Base-by-base conservation (phyloP, 2,888 invertebrate genomes). In the Gymnoscelis rufifasciata region DNA sequence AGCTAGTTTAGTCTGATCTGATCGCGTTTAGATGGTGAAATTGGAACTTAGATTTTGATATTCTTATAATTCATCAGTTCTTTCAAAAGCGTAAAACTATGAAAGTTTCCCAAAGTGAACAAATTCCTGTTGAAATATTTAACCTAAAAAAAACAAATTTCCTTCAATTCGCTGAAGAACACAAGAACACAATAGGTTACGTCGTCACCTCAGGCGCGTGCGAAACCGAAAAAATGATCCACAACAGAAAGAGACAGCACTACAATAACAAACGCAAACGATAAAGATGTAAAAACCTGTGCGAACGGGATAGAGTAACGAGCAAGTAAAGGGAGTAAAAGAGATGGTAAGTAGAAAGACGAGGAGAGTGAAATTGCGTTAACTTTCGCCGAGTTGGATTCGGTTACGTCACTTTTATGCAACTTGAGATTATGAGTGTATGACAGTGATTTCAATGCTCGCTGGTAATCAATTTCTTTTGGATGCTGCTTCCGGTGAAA, bases 381-480 rank as follows among this genome's bases (percentile, higher is more conserved):
- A 78, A 83, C 88, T 88, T 88, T 88, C 88, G 75, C 87, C 81
- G 86, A 77, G 80, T 82, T 74, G 77, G 77, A 78, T 86, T 80
- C 70, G 66, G 72, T 88, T 88, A 83, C 86, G 82, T 86, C 87
- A 86, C 62, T 68, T 58, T 87, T 86, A 72, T 71, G 78, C 67
- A 86, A 87, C 57, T 4, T 33, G 70, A 72, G 78, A 82, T 84
- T 83, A 86, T 83, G 80, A 74, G 60, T 76, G 74, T 78, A 76
- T 82, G 82, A 80, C 80, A 83, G 79, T 83, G 78, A 78, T 83
- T 82, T 81, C 73, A 78, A 77, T 76, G 79, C 78, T 76, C 59
- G 70, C 68, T 80, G 74, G 75, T 71, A 71, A 81, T 75, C 73
- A 71, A 76, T 78, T 80, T 73, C 65, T 70, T 68, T 68, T 62